Evolutionary conservation across 2,797 vertebrate genomes (phyloP).

Genomic region (Pampus argenteus): DNA sequence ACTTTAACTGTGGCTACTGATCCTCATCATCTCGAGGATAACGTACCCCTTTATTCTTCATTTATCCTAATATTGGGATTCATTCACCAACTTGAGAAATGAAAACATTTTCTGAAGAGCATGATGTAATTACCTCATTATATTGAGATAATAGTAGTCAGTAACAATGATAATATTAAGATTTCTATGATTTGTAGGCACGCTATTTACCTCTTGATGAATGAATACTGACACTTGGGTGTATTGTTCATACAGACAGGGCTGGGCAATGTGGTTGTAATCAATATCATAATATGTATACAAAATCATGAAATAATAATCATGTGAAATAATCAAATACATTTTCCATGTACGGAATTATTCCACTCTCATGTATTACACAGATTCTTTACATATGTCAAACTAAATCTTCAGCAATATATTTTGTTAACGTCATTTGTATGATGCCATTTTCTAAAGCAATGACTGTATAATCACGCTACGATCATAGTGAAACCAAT

Average conservation of each 20-base stretch:
- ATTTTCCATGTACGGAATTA: background rate
- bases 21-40: background rate
- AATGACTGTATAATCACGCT: background rate
- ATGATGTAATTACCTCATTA: background rate
- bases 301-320: too few species aligned
- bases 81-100: background rate
- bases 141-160: background rate
- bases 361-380: background rate
- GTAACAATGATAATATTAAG: background rate
- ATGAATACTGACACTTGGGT: constrained; percentile 2
- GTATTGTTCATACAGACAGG: background rate
- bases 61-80: background rate
- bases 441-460: background rate
- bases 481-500: background rate
- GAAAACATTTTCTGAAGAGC: background rate
- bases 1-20: background rate
- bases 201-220: background rate
- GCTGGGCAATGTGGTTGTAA: background rate
- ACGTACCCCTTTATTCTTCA: background rate
- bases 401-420: too few species aligned
- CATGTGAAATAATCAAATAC: constrained; percentile 2
- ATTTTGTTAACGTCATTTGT: background rate
- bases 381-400: background rate
- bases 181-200: background rate
- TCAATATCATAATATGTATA: background rate